These are phyloP conservation scores for Cynaeus angustus DNA, from an alignment of 2,888 invertebrate genomes.

Conservation along the genomic window DNA sequence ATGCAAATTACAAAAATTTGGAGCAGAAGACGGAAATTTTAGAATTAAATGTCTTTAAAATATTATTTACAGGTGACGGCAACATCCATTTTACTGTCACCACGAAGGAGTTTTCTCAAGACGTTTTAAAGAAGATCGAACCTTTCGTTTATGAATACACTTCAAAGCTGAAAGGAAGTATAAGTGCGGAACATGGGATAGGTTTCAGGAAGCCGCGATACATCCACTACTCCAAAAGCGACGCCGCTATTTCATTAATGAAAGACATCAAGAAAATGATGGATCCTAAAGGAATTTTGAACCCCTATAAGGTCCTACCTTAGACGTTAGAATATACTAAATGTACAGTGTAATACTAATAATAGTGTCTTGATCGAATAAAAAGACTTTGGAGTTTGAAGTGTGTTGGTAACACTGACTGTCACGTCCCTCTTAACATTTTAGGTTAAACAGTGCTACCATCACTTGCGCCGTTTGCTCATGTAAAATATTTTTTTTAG, in stretches of 20 bases:
- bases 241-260: slow-evolving; percentile 86
- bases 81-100: slow-evolving; percentile 96
- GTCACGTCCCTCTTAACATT: too few relatives aligned
- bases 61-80: slow-evolving; percentile 82
- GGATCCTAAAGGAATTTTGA: slow-evolving; percentile 96
- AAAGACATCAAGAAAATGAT: slow-evolving; percentile 85
- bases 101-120: slow-evolving; percentile 78
- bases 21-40: too few relatives aligned
- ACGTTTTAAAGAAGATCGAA: slow-evolving; percentile 81
- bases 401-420: too few relatives aligned
- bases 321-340: slow-evolving; percentile 23
- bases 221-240: slow-evolving; percentile 86
- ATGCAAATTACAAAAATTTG: too few relatives aligned
- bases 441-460: too few relatives aligned
- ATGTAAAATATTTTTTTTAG: too few relatives aligned
- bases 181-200: slow-evolving; percentile 98
- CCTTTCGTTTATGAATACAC: slow-evolving; percentile 95
- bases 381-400: too few relatives aligned
- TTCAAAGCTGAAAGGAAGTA: slow-evolving; percentile 85
- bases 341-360: neutral
- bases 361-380: too few relatives aligned
- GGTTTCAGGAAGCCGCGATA: slow-evolving; percentile 91
- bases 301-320: slow-evolving; percentile 92
- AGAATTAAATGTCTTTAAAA: neutral
- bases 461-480: too few relatives aligned